Conservation (phyloP, 2,113 vertebrate species). For the Chlamydotis undulata region DNA sequence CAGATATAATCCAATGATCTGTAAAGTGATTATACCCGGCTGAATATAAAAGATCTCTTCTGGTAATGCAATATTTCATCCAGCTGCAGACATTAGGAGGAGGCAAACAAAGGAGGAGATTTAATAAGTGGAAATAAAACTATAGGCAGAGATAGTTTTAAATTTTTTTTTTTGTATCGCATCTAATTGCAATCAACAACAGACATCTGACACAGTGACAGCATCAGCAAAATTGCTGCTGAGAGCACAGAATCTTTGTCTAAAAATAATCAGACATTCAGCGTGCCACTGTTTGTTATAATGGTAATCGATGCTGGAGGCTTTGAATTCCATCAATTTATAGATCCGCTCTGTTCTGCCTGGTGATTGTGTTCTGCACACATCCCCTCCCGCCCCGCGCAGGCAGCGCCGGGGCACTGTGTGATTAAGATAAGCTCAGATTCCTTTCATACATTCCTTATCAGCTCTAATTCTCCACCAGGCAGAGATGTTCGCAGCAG, state of each 20-base stretch:
- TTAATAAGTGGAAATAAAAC: constrained; percentile 85
- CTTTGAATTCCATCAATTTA: constrained; percentile 99
- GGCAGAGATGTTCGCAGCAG: constrained; percentile 88
- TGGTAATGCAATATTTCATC: constrained; percentile 72
- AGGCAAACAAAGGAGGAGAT: constrained; percentile 80
- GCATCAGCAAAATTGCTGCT: constrained; percentile 99
- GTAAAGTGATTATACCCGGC: constrained; percentile 55
- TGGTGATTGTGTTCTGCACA: constrained; percentile 87
- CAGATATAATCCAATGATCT: constrained; percentile 64
- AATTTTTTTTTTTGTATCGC: constrained; percentile 89
- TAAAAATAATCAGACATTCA: constrained; percentile 99
- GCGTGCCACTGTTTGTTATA: constrained; percentile 98
- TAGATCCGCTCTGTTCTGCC: constrained; percentile 99
- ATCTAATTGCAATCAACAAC: constrained; percentile 99
- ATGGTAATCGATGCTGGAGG: constrained; percentile 99
- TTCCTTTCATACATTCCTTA: constrained; percentile 92
- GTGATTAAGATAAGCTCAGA: constrained; percentile 93
- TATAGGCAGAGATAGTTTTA: constrained; percentile 87
- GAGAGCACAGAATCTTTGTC: constrained; percentile 99
- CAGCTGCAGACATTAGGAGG: constrained; percentile 78
- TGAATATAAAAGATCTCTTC: constrained; percentile 70
- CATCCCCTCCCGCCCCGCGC: constrained; percentile 68
- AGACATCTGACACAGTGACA: constrained; percentile 98
- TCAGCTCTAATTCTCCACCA: constrained; percentile 86
- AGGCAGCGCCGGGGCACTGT: constrained; percentile 74